Evolutionary conservation across 1,140 invertebrate species (phyloP).

Genomic region (Apocrypta bakeri): DNA sequence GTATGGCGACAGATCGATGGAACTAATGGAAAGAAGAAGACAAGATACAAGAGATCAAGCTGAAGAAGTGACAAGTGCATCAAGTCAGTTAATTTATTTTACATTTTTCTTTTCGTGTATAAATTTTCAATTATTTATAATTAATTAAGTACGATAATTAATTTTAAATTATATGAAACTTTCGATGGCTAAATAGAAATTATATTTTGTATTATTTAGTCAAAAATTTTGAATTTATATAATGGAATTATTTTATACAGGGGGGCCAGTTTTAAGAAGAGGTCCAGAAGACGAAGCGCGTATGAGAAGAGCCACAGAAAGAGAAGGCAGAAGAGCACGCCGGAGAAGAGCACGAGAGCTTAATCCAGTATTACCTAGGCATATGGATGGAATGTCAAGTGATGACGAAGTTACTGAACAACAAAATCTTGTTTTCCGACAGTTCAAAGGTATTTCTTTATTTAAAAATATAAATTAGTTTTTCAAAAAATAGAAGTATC

Average conservation of each 20-base stretch:
- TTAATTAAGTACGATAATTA: too few relatives aligned
- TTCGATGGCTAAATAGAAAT: too few relatives aligned
- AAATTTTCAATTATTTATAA: too few relatives aligned
- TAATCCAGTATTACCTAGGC: constrained; percentile 75
- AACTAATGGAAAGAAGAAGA: constrained; percentile 86
- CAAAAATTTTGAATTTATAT: background rate
- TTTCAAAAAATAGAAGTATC: too few relatives aligned
- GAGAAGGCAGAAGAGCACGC: constrained; percentile 90
- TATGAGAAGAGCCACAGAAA: constrained; percentile 87
- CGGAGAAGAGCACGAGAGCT: constrained; percentile 83
- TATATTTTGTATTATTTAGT: too few relatives aligned
- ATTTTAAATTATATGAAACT: constrained; percentile 19
- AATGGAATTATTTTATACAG: constrained; percentile 56
- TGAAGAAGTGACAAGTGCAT: constrained; percentile 85
- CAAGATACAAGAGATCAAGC: constrained; percentile 95
- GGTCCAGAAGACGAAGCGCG: constrained; percentile 82
- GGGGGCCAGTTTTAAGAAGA: constrained; percentile 72
- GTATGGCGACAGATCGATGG: constrained; percentile 82
- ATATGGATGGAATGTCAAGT: constrained; percentile 96
- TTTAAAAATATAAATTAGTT: background rate
- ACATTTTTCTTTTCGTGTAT: background rate
- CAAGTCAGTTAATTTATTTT: constrained; percentile 75
- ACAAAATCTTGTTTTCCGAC: constrained; percentile 81
- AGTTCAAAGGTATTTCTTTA: constrained; percentile 66
- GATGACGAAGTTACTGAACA: constrained; percentile 95